Evolutionary conservation across 1,140 invertebrate genomes (phyloP), one percentile per base, ranked within the genome.

Genomic region (Drosophila murphyi): DNA sequence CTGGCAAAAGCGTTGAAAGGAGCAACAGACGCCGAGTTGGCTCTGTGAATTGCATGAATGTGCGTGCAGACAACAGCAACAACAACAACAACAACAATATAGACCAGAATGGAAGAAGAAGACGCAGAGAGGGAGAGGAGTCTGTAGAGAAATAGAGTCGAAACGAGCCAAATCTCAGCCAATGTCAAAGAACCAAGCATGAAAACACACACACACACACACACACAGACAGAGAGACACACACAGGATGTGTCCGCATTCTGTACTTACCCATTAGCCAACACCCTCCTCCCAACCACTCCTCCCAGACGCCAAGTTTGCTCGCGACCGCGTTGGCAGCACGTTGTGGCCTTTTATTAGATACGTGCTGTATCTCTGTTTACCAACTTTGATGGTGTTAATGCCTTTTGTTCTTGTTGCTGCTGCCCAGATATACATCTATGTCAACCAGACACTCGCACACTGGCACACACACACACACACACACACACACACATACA

Each of bases 291-390:
- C 2, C 51, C 32, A 47, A 4, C 29, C 20, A 7, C 20, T 1
- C 4, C 2, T 6, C 8, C 20, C 6, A 20, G 20, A 1, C 57
- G 35, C 67, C 39, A 2, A 55, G 51, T 31, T 50, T 55, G 52
- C 10, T 64, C 79, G 76, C 74, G 82, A 72, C 78, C 80, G 70
- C 70, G 67, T 47, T 70, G 68, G 71, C 83, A 88, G 87, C 85
- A 88, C 83, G 83, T 88, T 88, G 83, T 89, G 85, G 85, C 85
- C 77, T 88, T 88, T 88, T 88, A 88, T 88, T 88, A 88, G 85
- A 88, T 89, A 88, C 85, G 85, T 88, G 85, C 85, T 88, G 85
- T 88, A 88, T 88, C 85, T 88, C 75, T 89, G 80, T 89, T 89
- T 88, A 83, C 83, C 77, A 83, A 88, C 80, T 89, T 88, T 88